A percentile compares a stretch with the other conserved stretches of the same genome.
Evolutionary conservation across 2,888 invertebrate genomes (phyloP).

Genomic region (Cacoxenus indagator): DNA sequence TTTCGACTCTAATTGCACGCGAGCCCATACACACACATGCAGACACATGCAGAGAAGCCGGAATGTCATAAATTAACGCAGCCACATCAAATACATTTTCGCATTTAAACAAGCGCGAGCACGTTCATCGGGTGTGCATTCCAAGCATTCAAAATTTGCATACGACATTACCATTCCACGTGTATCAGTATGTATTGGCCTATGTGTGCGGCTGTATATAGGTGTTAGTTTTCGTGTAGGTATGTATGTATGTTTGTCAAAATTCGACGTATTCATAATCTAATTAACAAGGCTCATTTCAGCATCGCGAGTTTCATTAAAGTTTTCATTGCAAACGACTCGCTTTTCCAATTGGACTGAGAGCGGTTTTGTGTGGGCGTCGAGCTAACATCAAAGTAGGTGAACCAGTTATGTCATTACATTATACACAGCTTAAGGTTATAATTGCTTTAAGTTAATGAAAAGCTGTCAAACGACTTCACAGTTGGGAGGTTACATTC

Average conservation of each 20-base stretch:
- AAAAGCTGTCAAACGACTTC: no score
- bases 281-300: constrained; percentile 46
- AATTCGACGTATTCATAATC: constrained; percentile 55
- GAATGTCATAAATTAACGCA: constrained; percentile 43
- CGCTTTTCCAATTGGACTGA: no score
- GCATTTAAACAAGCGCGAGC: constrained; percentile 1
- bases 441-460: no score
- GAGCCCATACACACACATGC: not conserved
- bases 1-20: constrained; percentile 43
- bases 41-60: no score
- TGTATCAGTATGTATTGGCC: not conserved
- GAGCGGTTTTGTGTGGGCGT: no score
- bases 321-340: no score
- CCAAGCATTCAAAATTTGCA: not conserved
- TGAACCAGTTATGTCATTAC: no score
- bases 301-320: no score
- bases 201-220: not conserved
- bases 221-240: not conserved
- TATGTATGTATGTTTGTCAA: not conserved
- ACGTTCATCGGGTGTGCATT: not conserved
- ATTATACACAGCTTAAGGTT: no score
- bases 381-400: no score
- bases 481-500: no score
- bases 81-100: constrained; percentile 32
- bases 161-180: not conserved